These are phyloP conservation scores for Apodemia hepburni DNA, from an alignment of 2,888 invertebrate species.

Conservation along the genomic window DNA sequence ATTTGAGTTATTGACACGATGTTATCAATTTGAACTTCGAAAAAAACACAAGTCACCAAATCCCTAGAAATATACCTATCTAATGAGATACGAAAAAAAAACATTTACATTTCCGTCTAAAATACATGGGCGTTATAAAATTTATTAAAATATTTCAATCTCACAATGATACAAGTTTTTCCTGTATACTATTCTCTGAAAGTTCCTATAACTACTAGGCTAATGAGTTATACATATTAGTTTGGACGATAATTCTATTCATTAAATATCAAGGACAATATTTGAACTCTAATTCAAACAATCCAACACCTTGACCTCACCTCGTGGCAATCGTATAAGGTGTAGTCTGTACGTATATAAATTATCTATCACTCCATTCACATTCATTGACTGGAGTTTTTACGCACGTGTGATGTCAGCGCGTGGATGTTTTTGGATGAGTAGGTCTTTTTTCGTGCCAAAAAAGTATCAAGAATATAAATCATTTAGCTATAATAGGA, in stretches of 20 bases:
- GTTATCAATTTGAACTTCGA: too few species aligned
- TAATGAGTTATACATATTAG: too few species aligned
- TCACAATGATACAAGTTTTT: too few species aligned
- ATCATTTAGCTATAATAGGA: background rate
- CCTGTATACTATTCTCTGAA: too few species aligned
- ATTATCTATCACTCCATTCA: slow-evolving; percentile 4
- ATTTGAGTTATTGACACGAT: too few species aligned
- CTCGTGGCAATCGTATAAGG: background rate
- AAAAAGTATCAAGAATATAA: background rate
- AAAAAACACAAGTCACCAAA: too few species aligned
- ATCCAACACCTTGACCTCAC: slow-evolving; percentile 1
- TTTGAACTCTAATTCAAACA: slow-evolving; percentile 1
- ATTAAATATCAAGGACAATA: slow-evolving; percentile 2
- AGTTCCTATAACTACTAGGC: too few species aligned
- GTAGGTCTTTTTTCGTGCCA: background rate
- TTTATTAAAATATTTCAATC: too few species aligned
- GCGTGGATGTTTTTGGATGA: background rate
- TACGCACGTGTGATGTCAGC: slow-evolving; percentile 4
- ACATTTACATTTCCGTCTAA: too few species aligned
- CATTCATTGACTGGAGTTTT: slow-evolving; percentile 10
- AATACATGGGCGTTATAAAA: too few species aligned
- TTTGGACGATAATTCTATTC: background rate
- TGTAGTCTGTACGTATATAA: background rate
- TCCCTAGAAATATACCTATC: too few species aligned
- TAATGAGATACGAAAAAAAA: too few species aligned